Base-by-base conservation (phyloP, 2,888 invertebrate genomes). In the Mimas tiliae region DNA sequence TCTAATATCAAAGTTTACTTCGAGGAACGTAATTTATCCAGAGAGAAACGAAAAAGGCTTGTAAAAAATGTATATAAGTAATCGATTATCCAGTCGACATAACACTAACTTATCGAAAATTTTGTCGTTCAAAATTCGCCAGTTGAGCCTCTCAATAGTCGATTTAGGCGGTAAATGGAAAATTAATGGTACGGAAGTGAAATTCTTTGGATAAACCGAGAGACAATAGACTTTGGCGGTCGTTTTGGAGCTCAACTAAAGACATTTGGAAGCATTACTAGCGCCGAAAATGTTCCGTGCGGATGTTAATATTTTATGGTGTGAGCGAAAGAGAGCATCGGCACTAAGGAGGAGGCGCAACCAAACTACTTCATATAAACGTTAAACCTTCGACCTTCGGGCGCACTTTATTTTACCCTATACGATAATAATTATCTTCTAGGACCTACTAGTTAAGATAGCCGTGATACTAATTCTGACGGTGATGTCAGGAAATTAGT, bases 131-230 rank as follows among this genome's bases (percentile, higher is more conserved):
- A 82, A 82, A 86, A 85, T 84, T 84, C 82, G 75, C 69, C 74
- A 76, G 73, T 76, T 77, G 80, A 85, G 84, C 82, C 81, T 74
- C 78, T 85, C 84, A 85, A 88, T 87, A 84, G 88, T 80, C 86
- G 86, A 86, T 87, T 87, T 84, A 81, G 83, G 83, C 76, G 79
- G 77, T 77, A 84, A 89, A 90, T 90, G 86, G 88, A 87, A 89
- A 90, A 87, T 90, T 89, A 89, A 90, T 90, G 90, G 82, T 69
- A 82, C 82, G 89, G 88, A 89, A 90, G 85, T 87, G 87, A 90
- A 88, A 85, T 86, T 86, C 82, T 82, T 81, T 74, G 80, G 82
- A 85, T 84, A 85, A 80, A 83, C 78, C 79, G 76, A 42, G 78
- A 86, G 84, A 88, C 87, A 88, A 88, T 82, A 81, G 83, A 79